Evolutionary conservation across 2,797 vertebrate genomes (phyloP).

Genomic region (Rhincodon typus): DNA sequence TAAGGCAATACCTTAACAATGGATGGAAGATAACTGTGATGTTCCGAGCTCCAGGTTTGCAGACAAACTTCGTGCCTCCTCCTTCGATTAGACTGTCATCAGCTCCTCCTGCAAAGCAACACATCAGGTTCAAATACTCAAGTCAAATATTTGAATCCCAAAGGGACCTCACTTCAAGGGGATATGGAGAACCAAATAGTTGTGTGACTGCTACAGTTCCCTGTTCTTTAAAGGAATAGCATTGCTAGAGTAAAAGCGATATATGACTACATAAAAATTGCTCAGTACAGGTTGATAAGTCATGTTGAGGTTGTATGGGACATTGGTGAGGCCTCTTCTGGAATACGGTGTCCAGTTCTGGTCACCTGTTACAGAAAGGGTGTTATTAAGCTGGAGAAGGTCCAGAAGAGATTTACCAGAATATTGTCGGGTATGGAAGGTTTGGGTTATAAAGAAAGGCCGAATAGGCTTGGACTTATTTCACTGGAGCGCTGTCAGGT

Average conservation of each 20-base stretch:
- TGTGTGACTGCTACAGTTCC: background rate
- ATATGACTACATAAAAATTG: background rate
- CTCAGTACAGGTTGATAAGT: background rate
- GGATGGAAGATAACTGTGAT: constrained; percentile 96
- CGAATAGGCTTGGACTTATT: no score
- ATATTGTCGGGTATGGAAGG: no score
- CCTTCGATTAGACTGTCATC: constrained; percentile 97
- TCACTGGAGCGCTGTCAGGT: no score
- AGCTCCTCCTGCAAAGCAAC: constrained; percentile 71
- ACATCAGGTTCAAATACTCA: background rate
- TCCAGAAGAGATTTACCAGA: no score
- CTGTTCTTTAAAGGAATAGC: no score
- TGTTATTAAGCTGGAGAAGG: no score
- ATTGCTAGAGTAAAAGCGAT: background rate
- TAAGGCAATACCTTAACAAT: constrained; percentile 73
- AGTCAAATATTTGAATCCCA: background rate
- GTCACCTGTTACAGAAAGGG: no score
- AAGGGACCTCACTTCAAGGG: background rate
- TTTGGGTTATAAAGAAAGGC: no score
- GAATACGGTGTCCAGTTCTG: no score
- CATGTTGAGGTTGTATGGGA: no score
- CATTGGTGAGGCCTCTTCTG: no score
- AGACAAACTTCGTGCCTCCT: constrained; percentile 93
- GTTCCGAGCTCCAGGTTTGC: constrained; percentile 93
- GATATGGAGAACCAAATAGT: background rate